phyloP scores from a whole-genome alignment of 2,797 vertebrate species.

The Halcyon chelicuti region DNA sequence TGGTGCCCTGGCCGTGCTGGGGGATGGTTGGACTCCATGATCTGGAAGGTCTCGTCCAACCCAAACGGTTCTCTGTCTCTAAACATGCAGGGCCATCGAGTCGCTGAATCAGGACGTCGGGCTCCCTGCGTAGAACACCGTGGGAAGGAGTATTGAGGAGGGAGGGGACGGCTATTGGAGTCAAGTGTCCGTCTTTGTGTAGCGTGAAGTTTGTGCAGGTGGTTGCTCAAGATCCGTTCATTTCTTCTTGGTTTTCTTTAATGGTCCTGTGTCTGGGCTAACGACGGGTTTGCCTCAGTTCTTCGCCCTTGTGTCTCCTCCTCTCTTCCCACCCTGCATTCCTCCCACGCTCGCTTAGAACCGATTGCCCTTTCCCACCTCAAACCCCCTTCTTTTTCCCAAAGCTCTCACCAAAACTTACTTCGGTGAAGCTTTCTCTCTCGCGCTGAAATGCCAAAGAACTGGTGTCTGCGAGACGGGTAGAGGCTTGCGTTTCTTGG shows the following conservation, averaged over 20 bases:
- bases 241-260: background rate
- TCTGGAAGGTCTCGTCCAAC: no score
- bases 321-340: background rate
- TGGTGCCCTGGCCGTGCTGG: no score
- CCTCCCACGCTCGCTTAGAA: background rate
- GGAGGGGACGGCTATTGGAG: background rate
- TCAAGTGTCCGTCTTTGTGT: no score
- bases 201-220: background rate
- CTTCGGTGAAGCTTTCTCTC: background rate
- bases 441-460: no score
- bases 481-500: accelerated
- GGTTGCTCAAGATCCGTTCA: background rate
- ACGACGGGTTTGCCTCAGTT: background rate
- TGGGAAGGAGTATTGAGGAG: background rate
- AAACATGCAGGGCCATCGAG: accelerated
- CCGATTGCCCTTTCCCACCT: background rate
- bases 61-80: no score
- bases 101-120: background rate
- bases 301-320: background rate
- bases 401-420: background rate
- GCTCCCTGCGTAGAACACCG: background rate
- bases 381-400: background rate
- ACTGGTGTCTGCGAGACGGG: background rate
- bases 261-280: background rate
- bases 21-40: no score